These are phyloP conservation scores for Apis florea DNA, from an alignment of 1,140 invertebrate species.

Conservation along the genomic window DNA sequence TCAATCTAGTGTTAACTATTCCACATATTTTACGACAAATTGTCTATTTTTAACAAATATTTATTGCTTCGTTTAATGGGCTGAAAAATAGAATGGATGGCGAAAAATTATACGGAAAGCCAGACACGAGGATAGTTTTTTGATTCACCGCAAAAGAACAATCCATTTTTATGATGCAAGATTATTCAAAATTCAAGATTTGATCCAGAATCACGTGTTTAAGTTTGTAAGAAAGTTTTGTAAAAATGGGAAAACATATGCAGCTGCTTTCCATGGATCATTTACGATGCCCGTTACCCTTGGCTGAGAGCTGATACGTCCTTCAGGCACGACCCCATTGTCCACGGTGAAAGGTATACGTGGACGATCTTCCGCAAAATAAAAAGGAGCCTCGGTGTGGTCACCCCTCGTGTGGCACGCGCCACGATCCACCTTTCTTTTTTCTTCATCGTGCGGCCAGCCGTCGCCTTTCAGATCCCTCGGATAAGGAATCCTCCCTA, in stretches of 20 bases:
- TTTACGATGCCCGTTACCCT: constrained; percentile 64
- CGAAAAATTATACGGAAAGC: too few relatives aligned
- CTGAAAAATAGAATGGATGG: too few relatives aligned
- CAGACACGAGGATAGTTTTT: too few relatives aligned
- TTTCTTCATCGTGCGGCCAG: constrained; percentile 12
- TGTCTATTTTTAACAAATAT: too few relatives aligned
- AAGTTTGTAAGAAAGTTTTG: constrained; percentile 18
- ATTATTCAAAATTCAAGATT: neutral
- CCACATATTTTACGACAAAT: too few relatives aligned
- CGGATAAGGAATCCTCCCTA: constrained; percentile 46
- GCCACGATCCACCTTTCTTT: constrained; percentile 46
- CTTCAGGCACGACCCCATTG: constrained; percentile 48
- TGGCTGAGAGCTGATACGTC: constrained; percentile 54
- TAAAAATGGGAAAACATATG: constrained; percentile 50
- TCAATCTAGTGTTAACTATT: too few relatives aligned
- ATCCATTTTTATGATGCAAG: neutral
- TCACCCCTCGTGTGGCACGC: constrained; percentile 45
- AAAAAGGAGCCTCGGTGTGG: constrained; percentile 34
- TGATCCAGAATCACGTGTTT: neutral
- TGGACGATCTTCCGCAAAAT: constrained; percentile 58
- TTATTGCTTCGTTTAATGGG: too few relatives aligned
- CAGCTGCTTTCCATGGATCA: constrained; percentile 69
- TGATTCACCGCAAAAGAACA: too few relatives aligned
- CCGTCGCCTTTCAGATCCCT: constrained; percentile 42
- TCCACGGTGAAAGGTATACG: constrained; percentile 54